Conservation (phyloP, 2,113 vertebrate species). For the Gracilinanus agilis region DNA sequence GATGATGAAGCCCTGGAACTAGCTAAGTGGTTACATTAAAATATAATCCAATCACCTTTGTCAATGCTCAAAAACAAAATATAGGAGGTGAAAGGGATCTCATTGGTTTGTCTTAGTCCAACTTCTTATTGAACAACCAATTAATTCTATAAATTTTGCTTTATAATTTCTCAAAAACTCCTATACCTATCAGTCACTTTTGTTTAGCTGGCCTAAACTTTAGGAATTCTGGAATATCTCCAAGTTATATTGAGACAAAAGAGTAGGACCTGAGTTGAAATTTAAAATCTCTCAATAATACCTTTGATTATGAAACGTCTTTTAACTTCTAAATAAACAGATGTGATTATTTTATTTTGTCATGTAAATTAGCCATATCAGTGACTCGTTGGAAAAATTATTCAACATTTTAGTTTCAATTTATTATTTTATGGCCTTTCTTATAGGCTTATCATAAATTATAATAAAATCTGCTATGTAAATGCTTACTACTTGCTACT, state of each 20-base stretch:
- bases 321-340: slow-evolving; percentile 11
- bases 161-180: background rate
- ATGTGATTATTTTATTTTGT: slow-evolving; percentile 17
- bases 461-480: background rate
- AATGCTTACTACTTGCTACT: background rate
- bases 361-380: background rate
- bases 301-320: background rate
- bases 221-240: background rate
- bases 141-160: background rate
- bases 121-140: background rate
- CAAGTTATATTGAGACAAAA: background rate
- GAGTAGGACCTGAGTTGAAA: background rate
- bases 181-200: background rate
- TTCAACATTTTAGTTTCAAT: background rate
- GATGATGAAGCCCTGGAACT: background rate
- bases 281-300: background rate
- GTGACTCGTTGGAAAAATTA: slow-evolving; percentile 37
- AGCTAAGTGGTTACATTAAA: background rate
- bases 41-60: background rate
- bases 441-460: slow-evolving; percentile 2
- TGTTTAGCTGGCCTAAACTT: background rate
- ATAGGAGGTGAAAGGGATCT: background rate
- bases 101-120: background rate
- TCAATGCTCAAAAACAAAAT: background rate
- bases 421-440: slow-evolving; percentile 12